Evolutionary conservation across 2,888 invertebrate species (phyloP), one percentile per base, ranked within the genome.

Genomic region (Oscheius myriophilus): DNA sequence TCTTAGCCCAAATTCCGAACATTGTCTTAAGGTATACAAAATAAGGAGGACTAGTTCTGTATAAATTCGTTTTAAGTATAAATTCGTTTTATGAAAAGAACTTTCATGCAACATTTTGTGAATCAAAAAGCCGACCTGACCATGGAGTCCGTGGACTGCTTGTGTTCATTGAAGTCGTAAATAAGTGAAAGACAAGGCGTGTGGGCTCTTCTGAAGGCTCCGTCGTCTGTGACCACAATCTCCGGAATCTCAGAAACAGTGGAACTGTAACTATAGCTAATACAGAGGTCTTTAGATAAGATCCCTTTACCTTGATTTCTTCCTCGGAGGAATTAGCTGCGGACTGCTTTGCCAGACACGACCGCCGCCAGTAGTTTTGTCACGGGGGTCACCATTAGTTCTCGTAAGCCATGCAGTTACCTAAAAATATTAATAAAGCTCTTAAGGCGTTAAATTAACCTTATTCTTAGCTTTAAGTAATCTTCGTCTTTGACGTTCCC

Each of bases 161-260:
- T 64, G 61, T 65, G 42, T n/a, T 76, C 76, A 16, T 70, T 75
- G 62, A 84, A 84, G 65, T 84, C 83, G 70, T 83, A 84, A 18
- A 84, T 76, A 25, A 84, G 65, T 9, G 79, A 80, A 23, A 84
- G 73, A 6, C 82, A 79, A 7, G 84, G 84, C 12, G 84, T 84
- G 51, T 76, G 79, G 4, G 81, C 71, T 26, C 80, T 68, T 54
- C 62, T 63, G 25, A 70, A 39, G 18, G 46, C 64, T 18, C 67
- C 67, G 57, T 79, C 82, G n/a, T 81, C 82, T 41, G 77, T 79
- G 18, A 84, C 81, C n/a, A 84, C 82, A 46, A 84, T 84, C 70
- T 83, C 84, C 1, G 84, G 84, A 54, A 84, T 76, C 54, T 81
- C 84, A 7, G 83, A 82, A 2, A 75, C 75, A 21, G 76, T 75